phyloP scores from a whole-genome alignment of 2,888 invertebrate genomes.

The Melanostoma scalare region DNA sequence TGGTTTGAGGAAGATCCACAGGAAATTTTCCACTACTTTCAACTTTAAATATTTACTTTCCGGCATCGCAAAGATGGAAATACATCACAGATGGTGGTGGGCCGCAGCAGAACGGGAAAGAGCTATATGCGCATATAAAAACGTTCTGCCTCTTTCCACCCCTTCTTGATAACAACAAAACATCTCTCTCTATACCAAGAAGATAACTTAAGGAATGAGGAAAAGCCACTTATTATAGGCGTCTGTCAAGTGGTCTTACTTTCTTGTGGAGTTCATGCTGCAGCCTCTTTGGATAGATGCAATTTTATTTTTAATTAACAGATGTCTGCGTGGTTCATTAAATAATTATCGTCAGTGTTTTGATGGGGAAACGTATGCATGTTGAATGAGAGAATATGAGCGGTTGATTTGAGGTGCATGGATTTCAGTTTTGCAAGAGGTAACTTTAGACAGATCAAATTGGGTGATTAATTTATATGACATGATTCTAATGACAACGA shows the following conservation, averaged over 20 bases:
- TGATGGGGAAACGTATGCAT: constrained; percentile 27
- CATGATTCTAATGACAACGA: too few relatives aligned
- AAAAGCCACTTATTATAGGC: constrained; percentile 66
- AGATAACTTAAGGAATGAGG: constrained; percentile 53
- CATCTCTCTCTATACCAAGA: constrained; percentile 32
- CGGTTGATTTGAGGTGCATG: constrained; percentile 30
- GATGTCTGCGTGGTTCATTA: constrained; percentile 67
- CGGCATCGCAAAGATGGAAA: constrained; percentile 18
- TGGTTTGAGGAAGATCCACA: constrained; percentile 54
- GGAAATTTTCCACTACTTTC: constrained; percentile 59
- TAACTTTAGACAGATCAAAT: too few relatives aligned
- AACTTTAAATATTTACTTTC: constrained; percentile 65
- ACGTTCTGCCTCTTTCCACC: constrained; percentile 15
- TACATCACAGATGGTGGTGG: constrained; percentile 12
- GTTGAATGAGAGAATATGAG: constrained; percentile 11
- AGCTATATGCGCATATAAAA: constrained; percentile 5
- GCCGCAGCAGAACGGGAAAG: constrained; percentile 7
- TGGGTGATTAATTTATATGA: too few relatives aligned
- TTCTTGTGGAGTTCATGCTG: constrained; percentile 45
- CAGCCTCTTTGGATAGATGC: constrained; percentile 28
- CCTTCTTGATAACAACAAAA: constrained; percentile 22
- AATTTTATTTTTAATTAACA: constrained; percentile 72
- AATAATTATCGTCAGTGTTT: constrained; percentile 61
- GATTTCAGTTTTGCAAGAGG: constrained; percentile 12
- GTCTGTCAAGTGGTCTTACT: constrained; percentile 66